phyloP scores from a whole-genome alignment of 2,113 vertebrate genomes.

The Oreochromis spilurus region DNA sequence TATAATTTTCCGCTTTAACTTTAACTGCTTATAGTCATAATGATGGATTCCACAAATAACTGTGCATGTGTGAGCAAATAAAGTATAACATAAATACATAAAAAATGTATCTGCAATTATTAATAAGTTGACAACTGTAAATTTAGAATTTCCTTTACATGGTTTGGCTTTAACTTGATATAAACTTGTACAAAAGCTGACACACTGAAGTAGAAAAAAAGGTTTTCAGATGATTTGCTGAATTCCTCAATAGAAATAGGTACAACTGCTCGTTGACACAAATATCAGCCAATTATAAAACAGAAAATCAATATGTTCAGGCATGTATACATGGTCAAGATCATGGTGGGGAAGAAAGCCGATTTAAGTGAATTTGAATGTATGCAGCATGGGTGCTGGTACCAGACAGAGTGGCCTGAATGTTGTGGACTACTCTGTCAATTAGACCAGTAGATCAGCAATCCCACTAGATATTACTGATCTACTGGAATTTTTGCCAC shows the following conservation, averaged over 20 bases:
- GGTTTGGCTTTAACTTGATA: background rate
- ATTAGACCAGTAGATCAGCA: background rate
- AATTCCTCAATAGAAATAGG: background rate
- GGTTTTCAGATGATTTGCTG: background rate
- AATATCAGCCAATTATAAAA: background rate
- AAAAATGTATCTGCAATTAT: background rate
- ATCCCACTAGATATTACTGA: background rate
- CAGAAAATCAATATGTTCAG: background rate
- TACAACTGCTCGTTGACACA: background rate
- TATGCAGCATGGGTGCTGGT: background rate
- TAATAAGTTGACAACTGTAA: background rate
- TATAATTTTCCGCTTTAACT: background rate
- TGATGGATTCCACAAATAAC: background rate
- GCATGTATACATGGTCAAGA: fast-evolving
- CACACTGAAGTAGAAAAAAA: background rate
- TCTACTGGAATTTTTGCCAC: background rate
- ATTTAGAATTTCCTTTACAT: background rate
- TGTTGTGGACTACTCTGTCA: background rate
- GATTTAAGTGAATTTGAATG: background rate
- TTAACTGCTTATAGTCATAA: background rate
- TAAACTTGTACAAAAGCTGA: background rate
- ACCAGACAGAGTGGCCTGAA: background rate
- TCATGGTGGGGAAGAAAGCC: background rate
- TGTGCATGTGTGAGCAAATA: background rate
- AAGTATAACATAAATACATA: background rate